A percentile compares a stretch with the other conserved stretches of the same genome.
phyloP scores from a whole-genome alignment of 1,140 invertebrate genomes.

The Centruroides vittatus region DNA sequence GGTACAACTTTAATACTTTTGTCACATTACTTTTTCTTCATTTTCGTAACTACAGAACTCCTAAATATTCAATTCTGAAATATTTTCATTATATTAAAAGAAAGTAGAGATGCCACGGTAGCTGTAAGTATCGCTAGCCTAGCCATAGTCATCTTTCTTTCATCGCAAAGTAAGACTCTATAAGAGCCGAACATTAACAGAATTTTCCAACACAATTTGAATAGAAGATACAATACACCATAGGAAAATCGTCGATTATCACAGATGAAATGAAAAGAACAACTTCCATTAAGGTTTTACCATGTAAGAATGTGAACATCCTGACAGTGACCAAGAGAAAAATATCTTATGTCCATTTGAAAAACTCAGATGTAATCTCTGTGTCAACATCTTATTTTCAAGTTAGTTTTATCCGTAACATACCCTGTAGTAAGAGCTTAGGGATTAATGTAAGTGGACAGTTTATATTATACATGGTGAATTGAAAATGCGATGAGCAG shows the following conservation, averaged over 20 bases:
- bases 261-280: conserved; percentile 3
- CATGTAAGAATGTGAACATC: background rate
- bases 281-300: background rate
- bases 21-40: too few species aligned
- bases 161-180: conserved; percentile 3
- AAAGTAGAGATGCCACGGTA: conserved; percentile 2
- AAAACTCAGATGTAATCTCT: background rate
- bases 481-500: conserved; percentile 8
- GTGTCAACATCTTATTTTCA: background rate
- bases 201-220: background rate
- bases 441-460: background rate
- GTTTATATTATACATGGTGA: conserved; percentile 4
- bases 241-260: background rate
- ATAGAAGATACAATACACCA: conserved; percentile 1
- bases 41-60: too few species aligned
- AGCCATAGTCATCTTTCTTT: conserved; percentile 1
- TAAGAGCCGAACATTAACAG: conserved; percentile 10
- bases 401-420: background rate
- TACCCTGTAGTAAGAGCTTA: background rate
- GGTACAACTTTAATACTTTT: too few species aligned
- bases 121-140: conserved; percentile 1
- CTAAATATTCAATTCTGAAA: background rate
- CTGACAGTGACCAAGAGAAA: background rate
- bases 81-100: background rate
- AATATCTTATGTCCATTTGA: conserved; percentile 2